Evolutionary conservation across 2,888 invertebrate genomes (phyloP).

Genomic region (Nephrotoma appendiculata): DNA sequence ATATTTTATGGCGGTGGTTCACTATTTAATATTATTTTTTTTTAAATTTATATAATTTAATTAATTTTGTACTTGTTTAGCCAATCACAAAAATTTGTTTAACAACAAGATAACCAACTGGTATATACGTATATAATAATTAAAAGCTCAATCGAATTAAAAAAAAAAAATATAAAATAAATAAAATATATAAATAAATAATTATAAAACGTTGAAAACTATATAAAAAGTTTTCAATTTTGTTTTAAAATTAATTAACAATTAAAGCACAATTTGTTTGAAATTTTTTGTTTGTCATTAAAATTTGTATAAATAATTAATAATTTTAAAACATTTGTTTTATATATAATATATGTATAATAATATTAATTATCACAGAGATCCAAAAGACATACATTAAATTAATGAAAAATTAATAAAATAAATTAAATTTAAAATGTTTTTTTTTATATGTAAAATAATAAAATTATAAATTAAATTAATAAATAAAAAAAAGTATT

Average conservation of each 20-base stretch:
- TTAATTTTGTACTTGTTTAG: background rate
- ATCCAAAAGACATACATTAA: slow-evolving; percentile 31
- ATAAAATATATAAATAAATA: background rate
- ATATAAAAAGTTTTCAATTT: background rate
- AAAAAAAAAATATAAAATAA: background rate
- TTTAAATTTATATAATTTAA: background rate
- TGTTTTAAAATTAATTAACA: slow-evolving; percentile 1
- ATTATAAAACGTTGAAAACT: background rate
- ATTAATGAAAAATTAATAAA: background rate
- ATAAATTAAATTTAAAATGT: background rate
- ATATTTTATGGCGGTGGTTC: background rate
- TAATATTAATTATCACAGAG: slow-evolving; percentile 17
- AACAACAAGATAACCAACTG: background rate
- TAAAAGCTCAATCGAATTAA: background rate
- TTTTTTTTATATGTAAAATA: background rate
- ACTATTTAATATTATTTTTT: background rate
- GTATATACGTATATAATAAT: background rate
- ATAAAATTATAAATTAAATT: background rate
- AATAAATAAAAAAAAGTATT: slow-evolving; percentile 1
- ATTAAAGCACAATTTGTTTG: background rate
- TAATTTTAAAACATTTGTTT: background rate
- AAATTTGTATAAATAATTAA: background rate
- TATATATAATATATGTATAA: background rate
- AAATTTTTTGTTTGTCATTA: background rate
- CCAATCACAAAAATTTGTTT: background rate